Evolutionary conservation across 1,140 invertebrate species (phyloP).

Genomic region (Probaryconus sp.): DNA sequence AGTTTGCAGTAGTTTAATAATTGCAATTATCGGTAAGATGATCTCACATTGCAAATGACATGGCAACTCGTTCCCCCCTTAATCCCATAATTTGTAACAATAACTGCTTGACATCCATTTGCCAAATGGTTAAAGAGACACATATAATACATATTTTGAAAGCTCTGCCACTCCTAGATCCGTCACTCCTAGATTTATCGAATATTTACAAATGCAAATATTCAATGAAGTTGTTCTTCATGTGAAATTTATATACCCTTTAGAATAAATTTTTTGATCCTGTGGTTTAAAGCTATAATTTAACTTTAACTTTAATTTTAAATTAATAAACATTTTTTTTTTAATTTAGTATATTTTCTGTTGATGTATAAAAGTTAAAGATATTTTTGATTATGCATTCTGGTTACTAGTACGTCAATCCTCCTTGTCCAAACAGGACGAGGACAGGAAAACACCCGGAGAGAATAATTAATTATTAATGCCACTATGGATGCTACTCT

Average conservation of each 20-base stretch:
- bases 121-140: background rate
- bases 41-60: background rate
- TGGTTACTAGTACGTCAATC: constrained; percentile 63
- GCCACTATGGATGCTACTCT: constrained; percentile 48
- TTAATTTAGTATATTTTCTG: too few relatives aligned
- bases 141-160: constrained; percentile 1
- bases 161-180: constrained; percentile 4
- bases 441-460: constrained; percentile 67
- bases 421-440: constrained; percentile 66
- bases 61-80: too few relatives aligned
- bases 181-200: background rate
- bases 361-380: too few relatives aligned
- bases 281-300: too few relatives aligned
- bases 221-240: too few relatives aligned
- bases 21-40: background rate
- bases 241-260: too few relatives aligned
- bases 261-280: too few relatives aligned
- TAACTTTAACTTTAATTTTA: too few relatives aligned
- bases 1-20: too few relatives aligned
- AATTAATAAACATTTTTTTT: too few relatives aligned
- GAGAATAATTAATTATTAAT: constrained; percentile 68
- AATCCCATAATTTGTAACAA: background rate
- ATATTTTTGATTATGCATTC: too few relatives aligned
- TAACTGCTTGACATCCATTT: constrained; percentile 1
- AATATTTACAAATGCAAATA: too few relatives aligned